A percentile compares a stretch with the other conserved stretches of the same genome.
Evolutionary conservation across 2,797 vertebrate species (phyloP).

Genomic region (Microctenopoma steveboyesi): DNA sequence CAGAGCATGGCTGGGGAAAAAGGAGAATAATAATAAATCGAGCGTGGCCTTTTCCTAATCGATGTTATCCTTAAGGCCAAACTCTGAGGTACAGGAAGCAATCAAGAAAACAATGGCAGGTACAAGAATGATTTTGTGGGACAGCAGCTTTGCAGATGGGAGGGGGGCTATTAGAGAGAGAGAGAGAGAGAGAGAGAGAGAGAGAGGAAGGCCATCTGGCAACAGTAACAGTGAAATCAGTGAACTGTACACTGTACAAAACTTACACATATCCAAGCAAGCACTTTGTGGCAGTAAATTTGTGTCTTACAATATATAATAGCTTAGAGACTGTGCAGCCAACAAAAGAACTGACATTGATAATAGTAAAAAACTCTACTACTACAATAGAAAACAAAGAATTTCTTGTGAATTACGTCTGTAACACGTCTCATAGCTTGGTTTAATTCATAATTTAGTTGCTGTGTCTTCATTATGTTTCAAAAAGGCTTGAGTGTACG

Average conservation of each 20-base stretch:
- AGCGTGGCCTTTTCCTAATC: constrained; percentile 73
- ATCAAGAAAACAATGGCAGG: constrained; percentile 69
- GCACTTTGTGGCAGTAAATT: not conserved
- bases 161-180: constrained; percentile 15
- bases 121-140: constrained; percentile 60
- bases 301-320: not conserved
- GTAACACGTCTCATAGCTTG: not conserved
- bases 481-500: not conserved
- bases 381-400: not conserved
- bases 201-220: constrained; percentile 18
- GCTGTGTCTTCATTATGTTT: not conserved
- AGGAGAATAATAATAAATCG: constrained; percentile 65
- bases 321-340: not conserved
- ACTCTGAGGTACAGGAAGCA: constrained; percentile 72
- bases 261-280: constrained; percentile 4
- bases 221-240: constrained; percentile 21
- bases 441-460: not conserved
- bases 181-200: constrained; percentile 20
- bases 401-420: too few relatives aligned
- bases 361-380: not conserved
- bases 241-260: constrained; percentile 14
- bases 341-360: not conserved
- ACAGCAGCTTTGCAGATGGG: constrained; percentile 39
- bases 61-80: constrained; percentile 75
- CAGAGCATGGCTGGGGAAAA: constrained; percentile 22